Evolutionary conservation across 1,140 invertebrate species (phyloP).

Genomic region (Danaus melanippus): DNA sequence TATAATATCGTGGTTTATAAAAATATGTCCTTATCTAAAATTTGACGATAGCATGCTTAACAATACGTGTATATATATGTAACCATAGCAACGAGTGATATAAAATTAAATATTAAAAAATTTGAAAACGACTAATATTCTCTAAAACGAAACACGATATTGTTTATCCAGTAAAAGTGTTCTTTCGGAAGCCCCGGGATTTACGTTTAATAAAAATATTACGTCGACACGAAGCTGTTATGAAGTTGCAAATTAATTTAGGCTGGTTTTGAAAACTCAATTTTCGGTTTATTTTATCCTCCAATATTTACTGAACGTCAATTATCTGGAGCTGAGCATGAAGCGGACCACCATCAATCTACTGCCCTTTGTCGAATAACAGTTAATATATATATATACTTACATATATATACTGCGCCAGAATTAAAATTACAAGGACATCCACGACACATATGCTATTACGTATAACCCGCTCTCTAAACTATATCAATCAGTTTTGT

Average conservation of each 20-base stretch:
- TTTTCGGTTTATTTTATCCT: slow-evolving; percentile 64
- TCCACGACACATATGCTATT: no score
- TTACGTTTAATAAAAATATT: slow-evolving; percentile 60
- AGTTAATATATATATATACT: slow-evolving; percentile 10
- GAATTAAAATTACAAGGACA: no score
- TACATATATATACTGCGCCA: no score
- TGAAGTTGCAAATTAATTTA: slow-evolving; percentile 69
- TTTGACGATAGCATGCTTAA: no score
- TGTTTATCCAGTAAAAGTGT: slow-evolving; percentile 25
- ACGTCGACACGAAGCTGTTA: slow-evolving; percentile 50
- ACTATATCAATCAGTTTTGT: no score
- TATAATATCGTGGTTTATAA: no score
- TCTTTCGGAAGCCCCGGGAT: slow-evolving; percentile 34
- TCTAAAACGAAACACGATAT: slow-evolving; percentile 19
- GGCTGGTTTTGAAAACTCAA: slow-evolving; percentile 59
- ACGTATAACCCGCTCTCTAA: no score
- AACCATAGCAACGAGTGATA: no score
- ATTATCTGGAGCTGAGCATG: slow-evolving; percentile 38
- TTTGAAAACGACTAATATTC: slow-evolving; percentile 18
- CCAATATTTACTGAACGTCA: slow-evolving; percentile 67
- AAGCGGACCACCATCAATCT: slow-evolving; percentile 8
- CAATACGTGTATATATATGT: no score
- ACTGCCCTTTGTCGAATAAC: slow-evolving; percentile 14
- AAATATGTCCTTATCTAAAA: no score
- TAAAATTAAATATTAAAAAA: slow-evolving; percentile 8